Conservation (phyloP, 2,888 invertebrate genomes). For the Sarcophaga subvicina region DNA sequence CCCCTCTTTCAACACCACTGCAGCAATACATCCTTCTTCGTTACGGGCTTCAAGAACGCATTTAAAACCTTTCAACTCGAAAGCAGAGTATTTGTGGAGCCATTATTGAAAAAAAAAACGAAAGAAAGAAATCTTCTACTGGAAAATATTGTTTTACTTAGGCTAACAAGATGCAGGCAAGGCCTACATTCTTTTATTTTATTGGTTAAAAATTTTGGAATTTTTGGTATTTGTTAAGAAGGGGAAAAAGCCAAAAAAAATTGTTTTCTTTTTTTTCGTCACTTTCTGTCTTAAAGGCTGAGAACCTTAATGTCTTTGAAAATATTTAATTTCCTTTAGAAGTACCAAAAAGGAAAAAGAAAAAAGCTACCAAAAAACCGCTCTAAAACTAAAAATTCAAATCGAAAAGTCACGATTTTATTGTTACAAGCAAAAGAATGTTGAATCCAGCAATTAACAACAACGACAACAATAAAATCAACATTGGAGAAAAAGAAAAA, state of each 20-base stretch:
- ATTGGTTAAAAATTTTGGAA: conserved; percentile 50
- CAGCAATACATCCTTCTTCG: conserved; percentile 44
- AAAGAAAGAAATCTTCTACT: not conserved
- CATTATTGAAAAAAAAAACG: conserved; percentile 31
- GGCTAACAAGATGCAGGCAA: conserved; percentile 7
- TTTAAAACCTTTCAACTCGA: conserved; percentile 38
- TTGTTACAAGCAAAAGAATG: conserved; percentile 62
- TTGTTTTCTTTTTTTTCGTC: conserved; percentile 31
- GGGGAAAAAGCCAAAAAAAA: conserved; percentile 19
- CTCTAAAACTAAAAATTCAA: conserved; percentile 4
- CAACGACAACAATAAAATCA: not conserved
- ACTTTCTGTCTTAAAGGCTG: conserved; percentile 49
- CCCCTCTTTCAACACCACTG: conserved; percentile 16
- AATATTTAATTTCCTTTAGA: not conserved
- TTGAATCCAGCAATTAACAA: conserved; percentile 52
- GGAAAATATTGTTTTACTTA: not conserved
- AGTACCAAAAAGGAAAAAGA: not conserved
- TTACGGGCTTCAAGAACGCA: not conserved
- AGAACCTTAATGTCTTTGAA: conserved; percentile 15
- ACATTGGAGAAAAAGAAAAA: no score
- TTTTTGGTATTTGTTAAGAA: not conserved
- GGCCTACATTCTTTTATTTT: conserved; percentile 28
- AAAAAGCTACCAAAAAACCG: not conserved
- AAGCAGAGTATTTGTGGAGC: conserved; percentile 47
- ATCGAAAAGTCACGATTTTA: conserved; percentile 66